These are phyloP conservation scores for Nyctibius grandis DNA, from an alignment of 2,797 vertebrate genomes.

Conservation along the genomic window DNA sequence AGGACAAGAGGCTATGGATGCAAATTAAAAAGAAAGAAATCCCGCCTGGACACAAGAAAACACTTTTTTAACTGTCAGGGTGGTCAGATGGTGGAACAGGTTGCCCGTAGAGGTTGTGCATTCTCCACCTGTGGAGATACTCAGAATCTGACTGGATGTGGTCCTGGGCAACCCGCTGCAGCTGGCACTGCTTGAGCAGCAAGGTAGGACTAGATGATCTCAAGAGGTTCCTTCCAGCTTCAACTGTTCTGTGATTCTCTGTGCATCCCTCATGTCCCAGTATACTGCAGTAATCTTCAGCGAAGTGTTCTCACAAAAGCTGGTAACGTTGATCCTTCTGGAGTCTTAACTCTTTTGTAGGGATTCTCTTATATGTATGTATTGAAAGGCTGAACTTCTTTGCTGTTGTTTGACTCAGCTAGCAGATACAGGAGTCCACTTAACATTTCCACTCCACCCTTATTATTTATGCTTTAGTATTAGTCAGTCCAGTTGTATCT, in stretches of 20 bases:
- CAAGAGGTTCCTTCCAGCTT: not conserved
- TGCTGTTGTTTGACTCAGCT: not conserved
- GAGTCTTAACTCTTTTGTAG: not conserved
- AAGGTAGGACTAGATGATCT: not conserved
- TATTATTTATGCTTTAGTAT: not conserved
- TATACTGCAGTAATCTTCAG: not conserved
- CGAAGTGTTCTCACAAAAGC: not conserved
- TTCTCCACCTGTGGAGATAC: not conserved
- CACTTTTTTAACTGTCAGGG: not conserved
- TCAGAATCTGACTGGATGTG: not conserved
- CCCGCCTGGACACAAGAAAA: not conserved
- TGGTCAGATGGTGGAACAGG: not conserved
- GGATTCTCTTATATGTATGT: not conserved
- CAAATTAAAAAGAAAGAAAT: not conserved
- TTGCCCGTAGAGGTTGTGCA: not conserved
- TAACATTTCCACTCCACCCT: not conserved
- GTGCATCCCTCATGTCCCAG: not conserved
- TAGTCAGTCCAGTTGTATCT: not conserved
- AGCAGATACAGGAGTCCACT: not conserved
- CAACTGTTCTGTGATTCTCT: not conserved
- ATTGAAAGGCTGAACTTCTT: not conserved
- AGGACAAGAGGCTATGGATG: not conserved
- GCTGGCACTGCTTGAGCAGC: not conserved
- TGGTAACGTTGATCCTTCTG: not conserved
- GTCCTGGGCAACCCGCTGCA: not conserved